Base-by-base conservation (phyloP, 2,113 vertebrate species). In the Urocynchramus pylzowi region DNA sequence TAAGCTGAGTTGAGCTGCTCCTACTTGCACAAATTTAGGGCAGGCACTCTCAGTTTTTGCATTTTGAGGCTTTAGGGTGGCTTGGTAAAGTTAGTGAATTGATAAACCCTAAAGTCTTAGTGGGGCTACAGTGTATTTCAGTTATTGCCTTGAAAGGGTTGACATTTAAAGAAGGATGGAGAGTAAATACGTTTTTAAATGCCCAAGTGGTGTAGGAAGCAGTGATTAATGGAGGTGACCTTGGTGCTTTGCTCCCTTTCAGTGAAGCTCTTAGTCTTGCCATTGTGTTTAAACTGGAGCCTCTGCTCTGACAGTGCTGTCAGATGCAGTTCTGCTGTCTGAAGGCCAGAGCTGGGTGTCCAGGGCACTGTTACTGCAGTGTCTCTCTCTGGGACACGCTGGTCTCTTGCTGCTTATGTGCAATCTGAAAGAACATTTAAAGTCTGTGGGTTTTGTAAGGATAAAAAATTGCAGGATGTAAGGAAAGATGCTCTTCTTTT, bases 311-410 rank as follows among this genome's bases (percentile, higher is more conserved):
- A 9, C 16, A 49, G 56, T 20, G 61, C 65, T 74, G 39, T 70
- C 47, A 89, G 41, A 33, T 27, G 31, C 37, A 57, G 45, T 65
- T 76, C 28, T 77, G 68, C 63, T 89, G 59, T 75, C 61, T 90
- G 63, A 50, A 94, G 59, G 59, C 37, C 31, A 23, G 56, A 87
- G 53, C 61, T 74, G 47, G 33, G 26, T n/a, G 60, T 81, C 56
- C 65, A 54, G 74, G n/a, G 31, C 63, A 73, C 31, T 41, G 1
- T 53, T 68, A 16, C 35, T 87, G 61, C n/a, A 64, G 27, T 27
- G 28, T 82, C 28, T 41, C 19, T 84, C n/a, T 16, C 31, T 2
- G 4, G 24, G 78, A 28, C 57, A 39, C 0, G 0, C 31, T 78
- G 42, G 12, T 53, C 9, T 56, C 41, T n/a, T 84, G 44, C 53